A percentile compares a stretch with the other conserved stretches of the same genome.
Conservation (phyloP, 2,113 vertebrate species). For the Myxocyprinus asiaticus region DNA sequence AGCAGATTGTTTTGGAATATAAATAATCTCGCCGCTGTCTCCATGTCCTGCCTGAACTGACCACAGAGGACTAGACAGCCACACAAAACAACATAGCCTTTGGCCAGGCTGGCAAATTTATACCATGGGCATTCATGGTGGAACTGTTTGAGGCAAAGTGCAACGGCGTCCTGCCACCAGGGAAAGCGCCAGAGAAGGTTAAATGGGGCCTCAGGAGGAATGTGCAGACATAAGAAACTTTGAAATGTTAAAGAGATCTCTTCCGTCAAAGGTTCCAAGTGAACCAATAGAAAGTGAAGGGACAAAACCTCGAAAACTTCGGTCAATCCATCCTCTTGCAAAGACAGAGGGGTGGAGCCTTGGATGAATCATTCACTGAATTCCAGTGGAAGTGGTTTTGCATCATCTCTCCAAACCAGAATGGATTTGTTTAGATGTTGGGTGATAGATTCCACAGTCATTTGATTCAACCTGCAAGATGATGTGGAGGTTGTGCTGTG, state of each 20-base stretch:
- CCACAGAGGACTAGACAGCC: slow-evolving; percentile 48
- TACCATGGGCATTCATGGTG: not conserved
- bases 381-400: slow-evolving; percentile 1
- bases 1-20: slow-evolving; percentile 66
- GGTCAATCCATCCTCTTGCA: too few species aligned
- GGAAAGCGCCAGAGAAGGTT: slow-evolving; percentile 3
- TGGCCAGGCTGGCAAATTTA: slow-evolving; percentile 20
- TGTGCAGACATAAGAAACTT: not conserved
- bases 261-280: too few species aligned
- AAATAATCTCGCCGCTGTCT: slow-evolving; percentile 64
- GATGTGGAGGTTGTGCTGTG: not conserved
- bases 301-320: too few species aligned
- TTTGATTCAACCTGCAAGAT: not conserved
- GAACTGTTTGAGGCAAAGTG: not conserved
- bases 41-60: slow-evolving; percentile 54
- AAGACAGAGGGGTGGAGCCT: too few species aligned
- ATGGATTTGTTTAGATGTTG: slow-evolving; percentile 26
- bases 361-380: not conserved
- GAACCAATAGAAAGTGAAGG: too few species aligned
- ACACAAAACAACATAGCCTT: slow-evolving; percentile 15
- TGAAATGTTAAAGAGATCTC: not conserved
- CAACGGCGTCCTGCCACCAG: not conserved
- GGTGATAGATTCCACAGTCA: slow-evolving; percentile 14
- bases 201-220: not conserved
- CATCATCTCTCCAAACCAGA: not conserved